A percentile compares a stretch with the other conserved stretches of the same genome.
These are phyloP conservation scores for Arrhamphus sclerolepis DNA, from an alignment of 2,797 vertebrate genomes.

Conservation along the genomic window DNA sequence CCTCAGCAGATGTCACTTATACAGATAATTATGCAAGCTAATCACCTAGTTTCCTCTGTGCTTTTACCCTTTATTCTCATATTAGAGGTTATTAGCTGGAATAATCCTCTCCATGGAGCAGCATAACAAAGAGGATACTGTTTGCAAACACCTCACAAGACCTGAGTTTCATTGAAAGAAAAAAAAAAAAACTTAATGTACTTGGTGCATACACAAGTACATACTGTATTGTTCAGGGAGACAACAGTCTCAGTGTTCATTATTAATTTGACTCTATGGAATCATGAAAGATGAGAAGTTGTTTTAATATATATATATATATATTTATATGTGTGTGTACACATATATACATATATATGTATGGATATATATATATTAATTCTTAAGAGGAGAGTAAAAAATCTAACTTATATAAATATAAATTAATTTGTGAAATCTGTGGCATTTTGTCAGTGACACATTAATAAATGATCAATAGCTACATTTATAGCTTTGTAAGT, in stretches of 20 bases:
- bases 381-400: too few relatives aligned
- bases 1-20: conserved; percentile 3
- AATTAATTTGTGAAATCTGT: background rate
- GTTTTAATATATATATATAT: background rate
- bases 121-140: conserved; percentile 74
- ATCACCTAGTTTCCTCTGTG: conserved; percentile 36
- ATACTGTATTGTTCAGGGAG: too few relatives aligned
- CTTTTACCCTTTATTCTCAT: conserved; percentile 57
- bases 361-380: too few relatives aligned
- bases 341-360: too few relatives aligned
- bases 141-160: conserved; percentile 77
- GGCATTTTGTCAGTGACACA: too few relatives aligned
- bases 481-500: background rate
- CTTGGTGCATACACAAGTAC: conserved; percentile 3
- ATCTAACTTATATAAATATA: background rate
- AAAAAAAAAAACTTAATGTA: conserved; percentile 34
- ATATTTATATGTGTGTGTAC: too few relatives aligned
- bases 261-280: too few relatives aligned
- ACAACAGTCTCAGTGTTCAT: too few relatives aligned
- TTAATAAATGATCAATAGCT: background rate
- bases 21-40: conserved; percentile 18
- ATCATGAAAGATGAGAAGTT: too few relatives aligned
- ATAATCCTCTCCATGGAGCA: conserved; percentile 64
- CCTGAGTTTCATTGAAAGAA: conserved; percentile 52
- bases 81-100: conserved; percentile 71